Conservation (phyloP, 2,888 invertebrate genomes). For the Phasia obesa region DNA sequence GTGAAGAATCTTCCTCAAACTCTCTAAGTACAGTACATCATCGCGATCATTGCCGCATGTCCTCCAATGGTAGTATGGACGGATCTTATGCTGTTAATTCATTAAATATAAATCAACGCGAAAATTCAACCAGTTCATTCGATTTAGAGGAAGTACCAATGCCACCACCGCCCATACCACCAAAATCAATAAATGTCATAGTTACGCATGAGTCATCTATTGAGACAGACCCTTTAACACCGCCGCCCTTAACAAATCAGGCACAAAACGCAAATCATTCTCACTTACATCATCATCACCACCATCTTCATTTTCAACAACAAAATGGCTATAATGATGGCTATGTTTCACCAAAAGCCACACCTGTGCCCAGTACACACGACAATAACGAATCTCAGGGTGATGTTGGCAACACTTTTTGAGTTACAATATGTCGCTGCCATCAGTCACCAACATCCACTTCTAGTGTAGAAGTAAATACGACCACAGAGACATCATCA, state of each 20-base stretch:
- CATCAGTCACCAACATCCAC: slow-evolving; percentile 75
- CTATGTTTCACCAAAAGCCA: slow-evolving; percentile 78
- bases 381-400: slow-evolving; percentile 72
- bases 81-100: slow-evolving; percentile 57
- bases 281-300: slow-evolving; percentile 72
- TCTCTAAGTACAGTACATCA: slow-evolving; percentile 77
- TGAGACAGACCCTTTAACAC: slow-evolving; percentile 34
- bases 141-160: slow-evolving; percentile 81
- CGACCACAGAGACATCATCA: slow-evolving; percentile 66
- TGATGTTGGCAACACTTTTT: slow-evolving; percentile 80
- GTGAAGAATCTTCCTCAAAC: slow-evolving; percentile 77
- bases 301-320: slow-evolving; percentile 71
- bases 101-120: slow-evolving; percentile 79
- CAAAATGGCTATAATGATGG: slow-evolving; percentile 76
- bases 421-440: slow-evolving; percentile 82
- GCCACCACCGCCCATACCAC: slow-evolving; percentile 82
- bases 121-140: slow-evolving; percentile 78
- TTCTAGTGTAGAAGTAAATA: slow-evolving; percentile 71
- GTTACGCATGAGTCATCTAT: slow-evolving; percentile 64
- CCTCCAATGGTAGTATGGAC: slow-evolving; percentile 77
- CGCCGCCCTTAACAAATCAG: slow-evolving; percentile 52
- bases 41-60: slow-evolving; percentile 77
- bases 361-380: slow-evolving; percentile 45
- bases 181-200: slow-evolving; percentile 78
- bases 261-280: slow-evolving; percentile 65